Base-by-base conservation (phyloP, 2,888 invertebrate genomes). In the Elmis aenea region DNA sequence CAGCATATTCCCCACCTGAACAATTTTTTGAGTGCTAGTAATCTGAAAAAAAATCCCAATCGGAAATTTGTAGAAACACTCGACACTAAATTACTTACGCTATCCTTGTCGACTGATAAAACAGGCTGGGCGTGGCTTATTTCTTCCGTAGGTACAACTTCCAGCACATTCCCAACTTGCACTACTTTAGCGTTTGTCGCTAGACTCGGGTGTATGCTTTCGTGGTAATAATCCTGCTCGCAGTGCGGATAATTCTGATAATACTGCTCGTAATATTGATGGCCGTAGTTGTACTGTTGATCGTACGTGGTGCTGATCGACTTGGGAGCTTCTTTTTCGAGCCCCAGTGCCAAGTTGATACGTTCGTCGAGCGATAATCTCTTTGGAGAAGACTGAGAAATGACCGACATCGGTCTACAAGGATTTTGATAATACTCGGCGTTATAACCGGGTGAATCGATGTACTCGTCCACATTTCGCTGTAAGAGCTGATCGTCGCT, bases 1-100 rank as follows among this genome's bases (percentile, higher is more conserved):
- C 20, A 78, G 61, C 59, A 78, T 74, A 52, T 78, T 77, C 5
- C 77, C 78, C 12, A 77, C 73, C 69, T 77, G 68, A 9, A 70
- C 55, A 26, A 67, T 55, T 44, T 58, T 55, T 35, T 59, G 57
- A 2, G 39, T 37, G n/a, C 35, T 37, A 9, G 33, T 26, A 10
- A 35, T 38, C 35, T n/a, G n/a, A n/a, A n/a, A n/a, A n/a, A n/a
- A n/a, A n/a, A n/a, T n/a, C n/a, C n/a, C n/a, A n/a, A n/a, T n/a
- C n/a, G n/a, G n/a, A n/a, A n/a, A n/a, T n/a, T n/a, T n/a, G n/a
- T n/a, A n/a, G n/a, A n/a, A n/a, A n/a, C n/a, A n/a, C n/a, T n/a
- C n/a, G n/a, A n/a, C n/a, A n/a, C n/a, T n/a, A n/a, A n/a, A n/a
- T n/a, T n/a, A n/a, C 16, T 33, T 22, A 38, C 38, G 15, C 38